These are phyloP conservation scores for Leucophenga maculata DNA, from an alignment of 2,888 invertebrate genomes.

Conservation along the genomic window DNA sequence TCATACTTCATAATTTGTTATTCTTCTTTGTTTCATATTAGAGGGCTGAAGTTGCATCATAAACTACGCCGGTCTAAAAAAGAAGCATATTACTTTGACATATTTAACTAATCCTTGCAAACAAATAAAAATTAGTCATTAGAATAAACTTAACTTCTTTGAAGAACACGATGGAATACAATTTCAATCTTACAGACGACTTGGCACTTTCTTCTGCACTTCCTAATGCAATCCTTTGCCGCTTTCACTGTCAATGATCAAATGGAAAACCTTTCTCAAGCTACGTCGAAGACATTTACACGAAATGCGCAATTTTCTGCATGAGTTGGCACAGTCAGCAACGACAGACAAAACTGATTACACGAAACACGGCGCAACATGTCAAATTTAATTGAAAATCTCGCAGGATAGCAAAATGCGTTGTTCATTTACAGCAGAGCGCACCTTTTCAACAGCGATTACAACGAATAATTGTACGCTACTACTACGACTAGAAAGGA, in stretches of 20 bases:
- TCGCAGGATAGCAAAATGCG: background rate
- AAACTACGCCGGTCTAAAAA: too few species aligned
- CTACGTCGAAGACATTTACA: background rate
- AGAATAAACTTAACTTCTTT: slow-evolving; percentile 1
- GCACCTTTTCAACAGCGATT: background rate
- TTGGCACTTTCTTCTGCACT: slow-evolving; percentile 1
- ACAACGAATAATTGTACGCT: background rate
- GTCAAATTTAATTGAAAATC: slow-evolving; percentile 23
- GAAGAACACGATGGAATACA: too few species aligned
- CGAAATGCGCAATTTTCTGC: slow-evolving; percentile 64
- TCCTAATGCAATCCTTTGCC: too few species aligned
- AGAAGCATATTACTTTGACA: too few species aligned
- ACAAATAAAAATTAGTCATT: background rate
- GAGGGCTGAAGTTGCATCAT: too few species aligned
- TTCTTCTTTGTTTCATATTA: too few species aligned
- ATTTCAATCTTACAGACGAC: background rate
- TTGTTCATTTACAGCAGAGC: slow-evolving; percentile 8
- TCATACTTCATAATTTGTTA: too few species aligned
- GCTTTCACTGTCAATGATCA: background rate
- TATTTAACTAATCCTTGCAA: background rate
- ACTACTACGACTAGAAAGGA: background rate
- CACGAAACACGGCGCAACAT: slow-evolving; percentile 16
- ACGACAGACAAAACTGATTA: background rate
- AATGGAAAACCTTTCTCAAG: background rate
- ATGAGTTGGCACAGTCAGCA: slow-evolving; percentile 51